Evolutionary conservation across 2,113 vertebrate species (phyloP), one percentile per base, ranked within the genome.

Genomic region (Pomatostomus ruficeps): DNA sequence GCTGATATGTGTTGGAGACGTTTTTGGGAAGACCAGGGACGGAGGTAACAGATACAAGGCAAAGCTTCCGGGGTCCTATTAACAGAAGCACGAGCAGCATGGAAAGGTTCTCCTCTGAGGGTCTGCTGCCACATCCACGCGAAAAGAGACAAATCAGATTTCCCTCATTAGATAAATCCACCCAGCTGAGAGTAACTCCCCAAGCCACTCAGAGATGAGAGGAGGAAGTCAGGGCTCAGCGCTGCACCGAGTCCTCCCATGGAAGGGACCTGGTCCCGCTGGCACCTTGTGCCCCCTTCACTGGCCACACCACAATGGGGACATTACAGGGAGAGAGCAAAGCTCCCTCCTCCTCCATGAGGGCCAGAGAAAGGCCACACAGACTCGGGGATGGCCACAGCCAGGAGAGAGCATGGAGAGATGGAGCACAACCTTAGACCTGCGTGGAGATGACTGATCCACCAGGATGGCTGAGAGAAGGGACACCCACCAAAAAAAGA

Each of bases 291-390:
- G 52, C 9, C 18, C 12, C 23, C 13, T 45, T 80, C 63, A 45
- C 54, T 1, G 1, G 26, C 6, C 40, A 20, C 2, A 2, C 10
- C 6, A 1, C 21, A 15, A 23, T 2, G 19, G 24, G 35, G 31
- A 17, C 3, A 7, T 28, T 9, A 16, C 9, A 43, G 46, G 22
- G 38, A 24, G 22, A 31, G 9, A 29, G 42, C 11, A 51, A 62
- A 80, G 11, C 38, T 63, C 54, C 1, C 57, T 82, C n/a, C 57
- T 81, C 38, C 19, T 68, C 45, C 3, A 0, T 0, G 3, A 2
- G 3, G 12, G 23, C 51, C 36, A n/a, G 48, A 55, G 65, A 43
- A 74, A 43, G 23, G 17, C 3, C 33, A 10, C 25, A 2, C 0
- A 24, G 48, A 12, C 65, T 6, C 20, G 13, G 26, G 28, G 35